Evolutionary conservation across 1,140 invertebrate species (phyloP), one percentile per base, ranked within the genome.

Genomic region (Sesamia nonagrioides): DNA sequence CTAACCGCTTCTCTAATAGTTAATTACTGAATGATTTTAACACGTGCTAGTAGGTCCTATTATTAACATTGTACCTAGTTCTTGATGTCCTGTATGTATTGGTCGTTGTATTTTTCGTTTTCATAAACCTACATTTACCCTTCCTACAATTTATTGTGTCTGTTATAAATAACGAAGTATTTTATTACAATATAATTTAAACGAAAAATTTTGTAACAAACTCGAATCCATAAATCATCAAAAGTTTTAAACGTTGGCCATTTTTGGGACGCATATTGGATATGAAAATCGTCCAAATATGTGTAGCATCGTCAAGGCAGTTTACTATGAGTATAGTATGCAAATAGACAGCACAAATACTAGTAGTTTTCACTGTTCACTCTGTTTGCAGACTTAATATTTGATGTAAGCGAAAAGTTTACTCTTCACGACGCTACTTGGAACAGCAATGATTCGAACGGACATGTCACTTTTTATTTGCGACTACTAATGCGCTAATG

Each of bases 391-490:
- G 56, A 73, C 40, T 81, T 79, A 81, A 75, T 84, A 84, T 82
- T 74, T 75, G 74, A 78, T 78, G 42, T 66, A 45, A 78, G 78
- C 78, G 68, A 84, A 83, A 83, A 76, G 76, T 82, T 77, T 63
- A 61, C 40, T 60, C 61, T 48, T 66, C 15, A 48, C 27, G 48
- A 73, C 66, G 35, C 21, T 60, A 78, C 73, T 81, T 76, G 66
- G 82, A 83, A 83, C 80, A 68, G 75, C 75, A 83, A 83, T 81
- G 73, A 83, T 71, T 27, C 45, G 77, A 79, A 82, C 78, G 77
- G 81, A 80, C 83, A 75, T 61, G 80, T 84, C 83, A 78, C 63
- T 82, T 84, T 81, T 84, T 80, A 81, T 84, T 81, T 81, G 77
- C 58, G 74, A 73, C 77, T 3, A n/a, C n/a, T n/a, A n/a, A n/a